Base-by-base conservation (phyloP, 2,113 vertebrate species). In the Chunga burmeisteri region DNA sequence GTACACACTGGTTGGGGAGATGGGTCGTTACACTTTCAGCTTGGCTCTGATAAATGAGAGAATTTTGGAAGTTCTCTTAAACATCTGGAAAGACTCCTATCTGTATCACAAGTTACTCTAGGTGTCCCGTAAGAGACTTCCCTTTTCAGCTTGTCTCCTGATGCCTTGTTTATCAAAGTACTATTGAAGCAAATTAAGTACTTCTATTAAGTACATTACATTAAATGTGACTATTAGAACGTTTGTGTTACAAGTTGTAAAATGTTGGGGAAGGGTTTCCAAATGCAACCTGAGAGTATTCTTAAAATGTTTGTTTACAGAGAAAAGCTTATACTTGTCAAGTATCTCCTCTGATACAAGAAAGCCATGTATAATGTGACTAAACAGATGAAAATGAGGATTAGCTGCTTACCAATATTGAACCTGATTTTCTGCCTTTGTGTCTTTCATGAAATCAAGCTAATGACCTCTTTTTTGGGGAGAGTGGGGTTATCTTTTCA, bases 1-100 rank as follows among this genome's bases (percentile, higher is more conserved):
- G 17, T 29, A 27, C 8, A 2, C 0, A 0, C 1, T 4, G 38
- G 32, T 19, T 53, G 20, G 21, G 68, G 34, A 50, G 22, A 7
- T 18, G 36, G 15, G 14, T 19, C 74, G 38, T 63, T 55, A 26
- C 5, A 7, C 14, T 62, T 58, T 18, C n/a, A 90, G 34, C 50
- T 53, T 58, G 38, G 30, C 9, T 77, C 8, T 30, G 27, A 7
- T 29, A 29, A 86, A 53, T 3, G 4, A 58, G 9, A 71, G 8
- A 53, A 17, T 34, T 86, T 50, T 83, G 56, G 17, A 71, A 62
- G 16, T 72, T 79, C 14, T 63, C 19, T 47, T 50, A 66, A 75
- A 63, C 13, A 21, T 40, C 25, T 67, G 73, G 34, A 63, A 79
- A 27, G 29, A 27, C 1, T 47, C 13, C 26, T 40, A 2, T 29